A percentile compares a stretch with the other conserved stretches of the same genome.
These are phyloP conservation scores for Takifugu ocellatus DNA, from an alignment of 2,797 vertebrate species.

Conservation along the genomic window DNA sequence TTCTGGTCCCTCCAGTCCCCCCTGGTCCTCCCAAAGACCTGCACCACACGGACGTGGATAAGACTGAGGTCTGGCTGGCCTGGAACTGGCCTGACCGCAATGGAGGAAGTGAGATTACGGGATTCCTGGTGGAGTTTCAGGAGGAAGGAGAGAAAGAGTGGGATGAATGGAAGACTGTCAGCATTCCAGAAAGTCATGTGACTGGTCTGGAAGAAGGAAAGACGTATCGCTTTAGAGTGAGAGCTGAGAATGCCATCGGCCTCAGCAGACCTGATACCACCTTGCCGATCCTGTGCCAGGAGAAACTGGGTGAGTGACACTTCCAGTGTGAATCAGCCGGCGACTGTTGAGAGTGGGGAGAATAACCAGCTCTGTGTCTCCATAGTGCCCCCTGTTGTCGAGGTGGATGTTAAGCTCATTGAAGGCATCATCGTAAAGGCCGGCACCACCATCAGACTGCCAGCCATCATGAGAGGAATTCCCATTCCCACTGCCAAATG, in stretches of 20 bases:
- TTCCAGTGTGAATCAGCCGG: no score
- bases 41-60: slow-evolving; percentile 93
- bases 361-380: slow-evolving; percentile 33
- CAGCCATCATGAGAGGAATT: slow-evolving; percentile 95
- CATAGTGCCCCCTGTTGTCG: slow-evolving; percentile 89
- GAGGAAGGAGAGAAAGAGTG: slow-evolving; percentile 91
- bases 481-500: slow-evolving; percentile 92
- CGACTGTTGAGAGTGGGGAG: not conserved
- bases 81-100: slow-evolving; percentile 98
- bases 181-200: slow-evolving; percentile 90
- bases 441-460: slow-evolving; percentile 91
- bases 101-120: slow-evolving; percentile 95
- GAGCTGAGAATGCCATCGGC: slow-evolving; percentile 92
- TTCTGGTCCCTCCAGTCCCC: slow-evolving; percentile 77
- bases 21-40: slow-evolving; percentile 97
- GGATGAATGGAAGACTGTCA: slow-evolving; percentile 93
- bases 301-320: slow-evolving; percentile 87
- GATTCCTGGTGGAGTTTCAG: slow-evolving; percentile 97
- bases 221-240: slow-evolving; percentile 95
- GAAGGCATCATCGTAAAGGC: slow-evolving; percentile 97
- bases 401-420: slow-evolving; percentile 92
- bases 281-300: slow-evolving; percentile 94
- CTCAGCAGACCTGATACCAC: slow-evolving; percentile 97
- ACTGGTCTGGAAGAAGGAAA: slow-evolving; percentile 94
- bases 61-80: slow-evolving; percentile 93